Base-by-base conservation (phyloP, 1,140 invertebrate genomes). In the Lamellibrachia luymesi region DNA sequence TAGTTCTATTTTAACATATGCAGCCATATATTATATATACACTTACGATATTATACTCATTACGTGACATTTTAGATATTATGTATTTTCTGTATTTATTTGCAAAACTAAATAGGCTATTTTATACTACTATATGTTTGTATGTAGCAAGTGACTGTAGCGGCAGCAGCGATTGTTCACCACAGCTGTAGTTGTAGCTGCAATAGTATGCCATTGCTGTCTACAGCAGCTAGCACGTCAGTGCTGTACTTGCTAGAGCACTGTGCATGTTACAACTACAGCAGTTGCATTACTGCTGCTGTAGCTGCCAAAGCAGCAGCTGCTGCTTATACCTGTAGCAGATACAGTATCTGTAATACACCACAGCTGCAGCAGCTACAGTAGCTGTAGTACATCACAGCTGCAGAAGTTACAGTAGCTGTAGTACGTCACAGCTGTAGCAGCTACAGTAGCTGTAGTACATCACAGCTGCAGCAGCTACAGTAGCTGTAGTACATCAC, bases 81-180 rank as follows among this genome's bases (percentile, higher is more conserved):
- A 80, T 80, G 64, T 80, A 80, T 80, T 80, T 80, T 80, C 64
- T 80, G 64, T 80, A 80, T 80, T 80, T 80, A 80, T 80, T 80
- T 80, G 64, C 64, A 80, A 80, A 80, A 80, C 17, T 80, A 80
- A 80, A 80, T 80, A 80, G 64, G 64, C 64, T 80, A 80, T 80
- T 80, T 80, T 80, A 80, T 80, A 80, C 64, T 80, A 80, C 17
- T 80, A 80, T 80, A 80, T 80, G 64, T 80, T 80, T 80, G 64
- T 80, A 80, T 80, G 64, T 80, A 80, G 64, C 64, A 80, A 80
- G 64, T 80, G 64, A 80, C 64, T 17, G 64, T 80, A 80, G 64
- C 64, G 13, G 64, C 64, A 80, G 64, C 64, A 80, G 64, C 64
- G 52, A 17, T 56, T 56, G 52, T 56, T 8, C 52, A 56, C 52